Base-by-base conservation (phyloP, 2,888 invertebrate genomes). In the Pachydiplax longipennis region DNA sequence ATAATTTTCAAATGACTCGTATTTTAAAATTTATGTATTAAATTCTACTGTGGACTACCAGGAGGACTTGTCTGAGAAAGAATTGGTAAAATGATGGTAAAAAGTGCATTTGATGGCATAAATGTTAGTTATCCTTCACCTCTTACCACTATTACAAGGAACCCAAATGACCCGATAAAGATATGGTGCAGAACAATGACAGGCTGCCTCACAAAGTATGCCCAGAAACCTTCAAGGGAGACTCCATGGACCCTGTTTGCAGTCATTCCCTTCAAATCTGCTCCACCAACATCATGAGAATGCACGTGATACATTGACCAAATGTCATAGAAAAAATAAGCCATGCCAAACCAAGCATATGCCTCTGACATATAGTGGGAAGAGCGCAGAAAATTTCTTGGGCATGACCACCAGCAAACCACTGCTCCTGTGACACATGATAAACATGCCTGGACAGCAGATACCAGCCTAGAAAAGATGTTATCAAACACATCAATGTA, bases 321-420 rank as follows among this genome's bases (percentile, higher is more conserved):
- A 92, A 97, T 96, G 94, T 97, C 97, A 93, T 97, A 97, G 94
- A 97, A 96, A 94, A 97, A 97, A 94, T 97, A 97, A 0, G 97
- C 96, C 58, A 97, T 96, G 1, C 97, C 97, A 93, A 97, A 97
- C 97, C 97, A 97, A 0, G 96, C 97, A 93, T 97, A 97, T 0
- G 96, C 96, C 93, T 97, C 96, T 90, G 96, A 96, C 93, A 96
- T 95, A 93, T 96, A 96, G 94, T 97, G 97, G 0, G 96, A 96
- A 6, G 96, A 95, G 91, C 95, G 95, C 92, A 97, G 94, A 92
- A 97, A 95, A 93, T 96, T 96, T 82, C 96, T 94, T 91, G 95
- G 95, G 93, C 97, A 97, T 37, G 97, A 97, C 94, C 96, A 96
- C 90, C 94, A 94, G 93, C 96, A 96, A 65, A 96, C 96, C 90